Evolutionary conservation across 2,797 vertebrate genomes (phyloP).

Genomic region (Molossus molossus): DNA sequence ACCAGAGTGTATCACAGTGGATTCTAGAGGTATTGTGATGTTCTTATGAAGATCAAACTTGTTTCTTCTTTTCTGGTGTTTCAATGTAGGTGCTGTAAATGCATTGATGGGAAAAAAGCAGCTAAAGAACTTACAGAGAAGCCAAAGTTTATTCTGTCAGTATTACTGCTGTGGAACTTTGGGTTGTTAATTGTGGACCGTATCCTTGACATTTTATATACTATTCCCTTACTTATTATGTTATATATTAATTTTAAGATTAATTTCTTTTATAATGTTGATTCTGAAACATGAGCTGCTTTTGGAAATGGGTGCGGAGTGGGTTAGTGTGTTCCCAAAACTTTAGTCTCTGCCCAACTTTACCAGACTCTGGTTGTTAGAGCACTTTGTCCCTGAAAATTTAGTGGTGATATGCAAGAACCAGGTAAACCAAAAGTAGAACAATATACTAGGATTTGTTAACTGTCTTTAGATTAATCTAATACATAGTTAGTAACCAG

Average conservation of each 20-base stretch:
- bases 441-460: not conserved
- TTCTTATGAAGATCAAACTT: conserved; percentile 14
- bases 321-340: not conserved
- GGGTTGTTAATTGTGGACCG: conserved; percentile 97
- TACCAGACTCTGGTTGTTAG: not conserved
- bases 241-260: not conserved
- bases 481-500: not conserved
- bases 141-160: conserved; percentile 94
- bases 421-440: conserved; percentile 42
- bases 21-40: not conserved
- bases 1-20: not conserved
- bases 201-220: conserved; percentile 92
- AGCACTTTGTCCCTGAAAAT: conserved; percentile 35
- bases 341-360: not conserved
- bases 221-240: conserved; percentile 9
- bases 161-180: conserved; percentile 97
- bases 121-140: conserved; percentile 91
- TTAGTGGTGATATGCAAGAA: not conserved
- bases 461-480: conserved; percentile 41
- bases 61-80: conserved; percentile 73
- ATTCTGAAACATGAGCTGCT: conserved; percentile 49
- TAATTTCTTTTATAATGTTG: conserved; percentile 42
- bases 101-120: conserved; percentile 90
- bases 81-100: conserved; percentile 93
- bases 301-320: conserved; percentile 4